phyloP scores from a whole-genome alignment of 2,888 invertebrate genomes.

The Rotaria sp. region DNA sequence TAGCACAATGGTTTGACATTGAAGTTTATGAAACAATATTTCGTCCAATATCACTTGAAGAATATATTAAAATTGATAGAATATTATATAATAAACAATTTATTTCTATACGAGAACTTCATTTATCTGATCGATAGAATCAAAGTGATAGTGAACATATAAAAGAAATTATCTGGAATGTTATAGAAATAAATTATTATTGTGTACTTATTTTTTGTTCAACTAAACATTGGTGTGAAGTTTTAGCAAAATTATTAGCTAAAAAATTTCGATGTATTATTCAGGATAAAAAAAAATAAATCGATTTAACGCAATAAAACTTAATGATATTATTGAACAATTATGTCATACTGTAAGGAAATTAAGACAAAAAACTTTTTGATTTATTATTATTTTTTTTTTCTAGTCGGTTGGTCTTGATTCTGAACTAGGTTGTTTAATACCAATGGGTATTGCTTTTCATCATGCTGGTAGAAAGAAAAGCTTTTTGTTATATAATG shows the following conservation, averaged over 20 bases:
- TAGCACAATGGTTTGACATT: constrained; percentile 53
- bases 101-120: constrained; percentile 45
- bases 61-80: constrained; percentile 51
- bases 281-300: background rate
- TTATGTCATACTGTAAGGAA: background rate
- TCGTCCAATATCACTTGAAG: constrained; percentile 53
- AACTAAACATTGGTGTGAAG: constrained; percentile 89
- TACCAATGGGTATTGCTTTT: constrained; percentile 82
- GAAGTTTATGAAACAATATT: constrained; percentile 52
- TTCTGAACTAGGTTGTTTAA: constrained; percentile 66
- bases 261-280: constrained; percentile 29
- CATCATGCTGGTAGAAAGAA: constrained; percentile 76
- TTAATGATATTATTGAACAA: background rate
- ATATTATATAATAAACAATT: constrained; percentile 46
- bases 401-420: constrained; percentile 72
- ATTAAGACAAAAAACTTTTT: no score
- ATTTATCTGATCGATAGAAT: constrained; percentile 41
- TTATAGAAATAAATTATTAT: constrained; percentile 69
- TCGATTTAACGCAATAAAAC: background rate
- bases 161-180: constrained; percentile 60
- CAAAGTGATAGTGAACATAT: constrained; percentile 28
- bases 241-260: constrained; percentile 60
- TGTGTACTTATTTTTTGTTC: constrained; percentile 89
- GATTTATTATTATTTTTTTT: background rate
- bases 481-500: background rate